Conservation (phyloP, 2,113 vertebrate species). For the Platanista minor region DNA sequence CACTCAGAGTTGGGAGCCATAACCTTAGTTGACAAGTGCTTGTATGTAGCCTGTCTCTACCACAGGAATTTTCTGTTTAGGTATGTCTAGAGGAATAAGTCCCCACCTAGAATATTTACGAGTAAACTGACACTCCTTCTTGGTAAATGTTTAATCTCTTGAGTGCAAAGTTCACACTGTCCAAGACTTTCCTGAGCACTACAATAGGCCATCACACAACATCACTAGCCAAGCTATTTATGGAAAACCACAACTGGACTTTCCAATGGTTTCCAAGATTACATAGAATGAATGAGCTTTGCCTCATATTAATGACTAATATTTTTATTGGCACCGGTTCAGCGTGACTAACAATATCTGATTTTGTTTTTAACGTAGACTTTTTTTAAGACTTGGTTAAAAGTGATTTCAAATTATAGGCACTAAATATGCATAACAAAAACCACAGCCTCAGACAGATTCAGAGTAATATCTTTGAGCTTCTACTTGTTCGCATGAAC, state of each 20-base stretch:
- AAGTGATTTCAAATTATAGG: neutral
- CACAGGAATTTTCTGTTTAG: constrained; percentile 53
- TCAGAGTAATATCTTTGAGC: neutral
- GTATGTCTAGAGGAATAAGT: constrained; percentile 33
- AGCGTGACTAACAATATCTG: neutral
- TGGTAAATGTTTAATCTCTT: constrained; percentile 52
- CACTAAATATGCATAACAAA: neutral
- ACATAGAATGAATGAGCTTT: neutral
- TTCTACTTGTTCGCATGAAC: neutral
- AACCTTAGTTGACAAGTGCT: neutral
- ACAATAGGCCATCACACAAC: neutral
- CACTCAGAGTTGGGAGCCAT: neutral
- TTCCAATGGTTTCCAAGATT: constrained; percentile 9
- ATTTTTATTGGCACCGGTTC: constrained; percentile 15
- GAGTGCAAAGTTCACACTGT: neutral
- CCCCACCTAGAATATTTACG: constrained; percentile 54
- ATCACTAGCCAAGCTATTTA: neutral
- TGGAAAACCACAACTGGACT: neutral
- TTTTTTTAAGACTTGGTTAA: neutral
- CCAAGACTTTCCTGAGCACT: neutral
- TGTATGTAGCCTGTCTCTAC: neutral
- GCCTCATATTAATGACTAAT: constrained; percentile 6
- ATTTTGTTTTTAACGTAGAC: neutral
- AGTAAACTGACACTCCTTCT: constrained; percentile 49
- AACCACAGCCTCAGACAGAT: neutral